Conservation (phyloP, 2,888 invertebrate species). For the Diarsia brunnea region DNA sequence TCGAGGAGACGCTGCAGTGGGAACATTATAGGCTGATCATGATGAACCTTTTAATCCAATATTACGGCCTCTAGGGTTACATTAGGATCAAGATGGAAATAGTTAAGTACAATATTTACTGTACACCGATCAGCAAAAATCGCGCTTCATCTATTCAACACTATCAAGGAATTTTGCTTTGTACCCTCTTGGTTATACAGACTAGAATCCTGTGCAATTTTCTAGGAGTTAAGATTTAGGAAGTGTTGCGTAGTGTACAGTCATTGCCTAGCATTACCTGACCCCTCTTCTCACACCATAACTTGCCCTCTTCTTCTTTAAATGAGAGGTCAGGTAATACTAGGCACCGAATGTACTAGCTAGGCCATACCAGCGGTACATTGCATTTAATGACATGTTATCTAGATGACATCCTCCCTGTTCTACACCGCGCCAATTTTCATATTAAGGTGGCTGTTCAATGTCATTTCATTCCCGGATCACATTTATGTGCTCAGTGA, state of each 20-base stretch:
- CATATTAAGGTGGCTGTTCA: constrained; percentile 71
- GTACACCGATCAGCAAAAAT: constrained; percentile 13
- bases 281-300: too few species aligned
- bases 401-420: constrained; percentile 74
- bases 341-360: neutral
- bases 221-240: constrained; percentile 25
- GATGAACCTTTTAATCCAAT: constrained; percentile 2
- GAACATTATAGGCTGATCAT: too few species aligned
- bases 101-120: neutral
- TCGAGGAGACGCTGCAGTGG: too few species aligned
- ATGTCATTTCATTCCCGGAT: constrained; percentile 66
- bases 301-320: too few species aligned
- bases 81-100: constrained; percentile 18
- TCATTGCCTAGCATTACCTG: too few species aligned
- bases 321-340: too few species aligned
- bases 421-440: constrained; percentile 73
- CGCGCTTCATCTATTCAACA: neutral
- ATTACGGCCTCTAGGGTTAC: constrained; percentile 9
- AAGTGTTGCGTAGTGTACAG: constrained; percentile 31
- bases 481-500: constrained; percentile 28
- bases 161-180: constrained; percentile 8
- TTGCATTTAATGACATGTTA: constrained; percentile 67
- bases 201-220: constrained; percentile 15
- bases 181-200: neutral
- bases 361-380: constrained; percentile 49